phyloP scores from a whole-genome alignment of 2,888 invertebrate genomes.

The Ichneumon xanthorius region DNA sequence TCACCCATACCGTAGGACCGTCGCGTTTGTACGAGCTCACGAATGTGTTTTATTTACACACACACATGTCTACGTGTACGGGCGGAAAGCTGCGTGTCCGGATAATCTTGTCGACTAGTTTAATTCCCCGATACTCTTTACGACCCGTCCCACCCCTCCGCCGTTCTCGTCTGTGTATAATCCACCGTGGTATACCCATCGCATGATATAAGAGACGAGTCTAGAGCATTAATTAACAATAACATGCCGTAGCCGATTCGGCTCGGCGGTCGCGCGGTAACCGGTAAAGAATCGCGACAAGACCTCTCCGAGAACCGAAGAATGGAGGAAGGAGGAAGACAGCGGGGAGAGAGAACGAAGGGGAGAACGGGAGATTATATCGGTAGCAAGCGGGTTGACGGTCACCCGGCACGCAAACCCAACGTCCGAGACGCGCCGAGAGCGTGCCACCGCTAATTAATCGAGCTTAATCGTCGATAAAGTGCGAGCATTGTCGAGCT shows the following conservation, averaged over 20 bases:
- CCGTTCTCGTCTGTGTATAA: constrained; percentile 19
- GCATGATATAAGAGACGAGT: constrained; percentile 69
- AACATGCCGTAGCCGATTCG: constrained; percentile 75
- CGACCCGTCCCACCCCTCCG: neutral
- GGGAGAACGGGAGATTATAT: constrained; percentile 29
- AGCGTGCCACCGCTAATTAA: constrained; percentile 69
- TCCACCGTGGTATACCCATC: constrained; percentile 18
- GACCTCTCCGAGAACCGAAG: constrained; percentile 38
- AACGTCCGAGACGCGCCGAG: constrained; percentile 25
- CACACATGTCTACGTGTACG: constrained; percentile 3
- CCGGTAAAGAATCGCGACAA: constrained; percentile 71
- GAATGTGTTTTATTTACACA: constrained; percentile 1
- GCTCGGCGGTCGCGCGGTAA: constrained; percentile 56
- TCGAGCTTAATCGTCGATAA: constrained; percentile 72
- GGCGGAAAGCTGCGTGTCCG: constrained; percentile 44
- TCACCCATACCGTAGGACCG: neutral
- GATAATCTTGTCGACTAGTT: constrained; percentile 61
- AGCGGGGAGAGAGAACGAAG: constrained; percentile 8
- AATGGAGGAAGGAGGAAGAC: constrained; percentile 33
- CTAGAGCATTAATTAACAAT: constrained; percentile 78
- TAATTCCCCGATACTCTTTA: constrained; percentile 57
- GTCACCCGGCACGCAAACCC: constrained; percentile 76
- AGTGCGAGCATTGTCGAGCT: constrained; percentile 53
- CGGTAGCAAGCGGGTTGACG: constrained; percentile 68
- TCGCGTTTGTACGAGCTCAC: constrained; percentile 1